Percentiles rank a stretch among this genome's conserved stretches.
Evolutionary conservation across 2,113 vertebrate species (phyloP).

Genomic region (Pelobates fuscus): DNA sequence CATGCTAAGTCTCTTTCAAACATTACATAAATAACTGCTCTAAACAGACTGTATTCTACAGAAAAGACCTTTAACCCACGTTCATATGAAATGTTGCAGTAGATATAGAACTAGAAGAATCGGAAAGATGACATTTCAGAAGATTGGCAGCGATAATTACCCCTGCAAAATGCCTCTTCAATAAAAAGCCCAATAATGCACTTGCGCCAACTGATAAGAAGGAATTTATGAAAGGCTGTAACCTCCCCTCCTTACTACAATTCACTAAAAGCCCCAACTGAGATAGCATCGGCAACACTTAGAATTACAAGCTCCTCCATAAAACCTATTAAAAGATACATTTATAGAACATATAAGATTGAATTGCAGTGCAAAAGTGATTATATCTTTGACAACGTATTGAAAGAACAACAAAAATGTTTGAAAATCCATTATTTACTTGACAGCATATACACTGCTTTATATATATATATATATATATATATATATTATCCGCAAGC

Average conservation of each 20-base stretch:
- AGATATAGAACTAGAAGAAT: neutral
- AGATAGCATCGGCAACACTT: too few relatives aligned
- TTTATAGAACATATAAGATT: too few relatives aligned
- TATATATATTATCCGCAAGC: too few relatives aligned
- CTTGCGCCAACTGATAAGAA: neutral
- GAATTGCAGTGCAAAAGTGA: too few relatives aligned
- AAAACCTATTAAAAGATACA: too few relatives aligned
- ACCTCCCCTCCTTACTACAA: neutral
- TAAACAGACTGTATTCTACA: neutral
- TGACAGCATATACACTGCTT: too few relatives aligned
- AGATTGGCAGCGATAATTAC: slow-evolving; percentile 30
- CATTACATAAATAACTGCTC: neutral
- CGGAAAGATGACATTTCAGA: slow-evolving; percentile 20
- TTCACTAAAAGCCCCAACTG: too few relatives aligned
- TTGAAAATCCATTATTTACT: too few relatives aligned
- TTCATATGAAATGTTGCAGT: neutral
- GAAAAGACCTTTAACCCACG: neutral
- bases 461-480: too few relatives aligned
- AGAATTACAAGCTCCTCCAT: too few relatives aligned
- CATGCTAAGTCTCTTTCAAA: neutral
- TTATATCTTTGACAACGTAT: too few relatives aligned
- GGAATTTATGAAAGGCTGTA: neutral
- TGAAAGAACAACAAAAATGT: too few relatives aligned
- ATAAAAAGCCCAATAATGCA: slow-evolving; percentile 10
- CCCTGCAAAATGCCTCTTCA: slow-evolving; percentile 3